A percentile compares a stretch with the other conserved stretches of the same genome.
These are phyloP conservation scores for Pangasius mekongensis DNA, from an alignment of 2,797 vertebrate species.

Conservation along the genomic window DNA sequence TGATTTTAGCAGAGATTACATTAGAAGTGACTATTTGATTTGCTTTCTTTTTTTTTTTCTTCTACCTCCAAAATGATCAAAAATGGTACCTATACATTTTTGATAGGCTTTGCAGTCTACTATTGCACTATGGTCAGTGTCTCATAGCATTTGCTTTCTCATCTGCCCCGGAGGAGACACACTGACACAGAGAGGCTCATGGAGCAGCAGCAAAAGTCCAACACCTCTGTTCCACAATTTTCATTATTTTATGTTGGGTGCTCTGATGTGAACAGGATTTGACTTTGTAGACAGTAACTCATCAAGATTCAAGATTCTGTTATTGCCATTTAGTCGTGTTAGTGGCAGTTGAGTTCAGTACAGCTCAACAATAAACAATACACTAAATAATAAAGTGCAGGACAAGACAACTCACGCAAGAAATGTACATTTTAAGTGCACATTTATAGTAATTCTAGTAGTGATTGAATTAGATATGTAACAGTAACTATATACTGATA, in stretches of 20 bases:
- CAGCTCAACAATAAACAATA: neutral
- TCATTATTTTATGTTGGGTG: neutral
- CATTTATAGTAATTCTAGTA: neutral
- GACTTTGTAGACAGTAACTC: neutral
- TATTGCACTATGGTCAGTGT: constrained; percentile 62
- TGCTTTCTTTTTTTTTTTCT: constrained; percentile 73
- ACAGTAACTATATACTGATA: neutral
- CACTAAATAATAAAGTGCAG: neutral
- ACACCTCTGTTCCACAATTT: neutral
- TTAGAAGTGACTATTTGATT: constrained; percentile 77
- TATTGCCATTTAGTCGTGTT: neutral
- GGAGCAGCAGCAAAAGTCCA: neutral
- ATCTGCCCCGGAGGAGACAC: constrained; percentile 63
- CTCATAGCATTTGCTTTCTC: constrained; percentile 69
- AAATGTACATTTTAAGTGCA: neutral
- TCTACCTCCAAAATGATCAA: constrained; percentile 78
- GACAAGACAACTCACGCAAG: neutral
- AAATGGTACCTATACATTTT: constrained; percentile 83
- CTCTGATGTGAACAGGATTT: neutral
- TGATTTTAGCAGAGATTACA: constrained; percentile 64
- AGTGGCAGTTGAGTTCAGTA: neutral
- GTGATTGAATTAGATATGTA: neutral
- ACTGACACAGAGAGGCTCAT: neutral
- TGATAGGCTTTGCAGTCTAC: constrained; percentile 93
- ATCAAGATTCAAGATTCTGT: neutral